Evolutionary conservation across 2,888 invertebrate species (phyloP), one percentile per base, ranked within the genome.

Genomic region (Cylindroiulus punctatus): DNA sequence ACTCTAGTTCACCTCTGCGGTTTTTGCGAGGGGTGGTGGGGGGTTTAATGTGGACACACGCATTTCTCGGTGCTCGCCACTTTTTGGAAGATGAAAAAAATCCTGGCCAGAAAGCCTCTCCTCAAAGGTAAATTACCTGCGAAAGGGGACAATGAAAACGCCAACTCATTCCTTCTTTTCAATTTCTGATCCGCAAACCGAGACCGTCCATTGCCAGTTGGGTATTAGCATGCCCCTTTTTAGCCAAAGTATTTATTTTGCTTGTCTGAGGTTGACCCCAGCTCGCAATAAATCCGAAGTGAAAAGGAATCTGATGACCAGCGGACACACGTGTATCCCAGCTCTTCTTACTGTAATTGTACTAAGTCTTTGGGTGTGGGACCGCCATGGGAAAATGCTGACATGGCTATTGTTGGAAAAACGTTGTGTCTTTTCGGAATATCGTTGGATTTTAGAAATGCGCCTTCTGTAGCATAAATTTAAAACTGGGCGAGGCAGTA

Each of bases 101-200:
- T 0, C n/a, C n/a, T 32, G 30, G 82, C 32, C 40, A 7, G 32
- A 32, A 82, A 82, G 32, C 32, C 40, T 32, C 32, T 32, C 30
- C 82, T n/a, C 32, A 32, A 82, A 82, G n/a, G 82, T 30, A 32
- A 82, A 82, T 82, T 82, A 82, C 82, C 32, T 82, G 82, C 82
- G 40, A 82, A 82, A 36, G 40, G 82, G 82, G n/a, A 82, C 82
- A 82, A 82, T 82, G 82, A 82, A 82, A 82, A 82, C n/a, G 82
- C 82, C 82, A 36, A 32, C 36, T 82, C 82, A 82, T 82, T 36
- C 36, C 40, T 82, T 82, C 40, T 82, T 82, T 40, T 82, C 82
- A 40, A 36, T 82, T 36, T 82, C 40, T 82, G 82, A 82, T 82
- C 32, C 32, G 82, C 40, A 82, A 82, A 82, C 82, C 82, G 40